Evolutionary conservation across 2,113 vertebrate species (phyloP), one percentile per base, ranked within the genome.

Genomic region (Pterocles burchelli): DNA sequence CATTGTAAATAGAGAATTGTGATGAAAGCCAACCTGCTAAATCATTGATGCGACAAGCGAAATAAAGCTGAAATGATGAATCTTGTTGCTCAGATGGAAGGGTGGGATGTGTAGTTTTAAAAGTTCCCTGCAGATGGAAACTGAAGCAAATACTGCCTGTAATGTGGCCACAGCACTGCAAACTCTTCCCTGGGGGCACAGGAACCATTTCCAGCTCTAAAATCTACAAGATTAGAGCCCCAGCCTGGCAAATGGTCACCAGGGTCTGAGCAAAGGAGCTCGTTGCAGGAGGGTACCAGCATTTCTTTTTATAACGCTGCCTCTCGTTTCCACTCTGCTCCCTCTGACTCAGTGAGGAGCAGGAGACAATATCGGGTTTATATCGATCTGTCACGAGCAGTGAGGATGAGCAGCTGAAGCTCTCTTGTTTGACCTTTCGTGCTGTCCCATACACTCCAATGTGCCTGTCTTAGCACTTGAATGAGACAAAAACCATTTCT

Each of bases 1-100:
- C 85, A 16, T 20, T 48, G 81, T 38, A 88, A 79, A 58, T 43
- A 22, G 71, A 83, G 73, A 46, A 43, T 17, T 41, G 71, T 1
- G 13, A 45, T 85, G 89, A 95, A 97, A 95, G 74, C 88, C 84
- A 59, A n/a, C 34, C 85, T 86, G 81, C 77, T 94, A 83, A 97
- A 94, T 90, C 95, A 93, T 28, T 17, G 6, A 5, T 59, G 70
- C 93, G 94, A 86, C 46, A 79, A 76, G 29, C 59, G 43, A 89
- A 96, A 38, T 87, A 81, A 88, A 95, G 96, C 94, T 90, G 89
- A 89, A 89, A 48, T 2, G 17, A 72, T 90, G 58, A 75, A 92
- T 43, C 19, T 74, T 85, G 85, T 46, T 21, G 54, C 75, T 95
- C 25, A 26, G 82, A 16, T 28, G 82, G 58, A 45, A 11, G 28